Base-by-base conservation (phyloP, 2,797 vertebrate genomes). In the Micrastur ruficollis region DNA sequence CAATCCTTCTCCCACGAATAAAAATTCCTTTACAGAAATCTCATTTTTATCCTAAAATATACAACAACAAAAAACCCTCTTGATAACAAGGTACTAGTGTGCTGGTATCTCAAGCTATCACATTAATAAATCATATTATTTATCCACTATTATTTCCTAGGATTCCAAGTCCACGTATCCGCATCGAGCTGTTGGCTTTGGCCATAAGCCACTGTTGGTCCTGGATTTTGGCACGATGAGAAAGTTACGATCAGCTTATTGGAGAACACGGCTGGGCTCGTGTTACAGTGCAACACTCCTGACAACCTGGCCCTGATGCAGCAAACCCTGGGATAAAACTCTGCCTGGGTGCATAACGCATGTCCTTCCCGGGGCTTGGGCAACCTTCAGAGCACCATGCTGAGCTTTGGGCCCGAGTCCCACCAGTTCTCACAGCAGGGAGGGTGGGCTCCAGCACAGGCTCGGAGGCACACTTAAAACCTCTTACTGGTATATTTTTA, bases 341-440 rank as follows among this genome's bases (percentile, higher is more conserved):
- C 23, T 36, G 78, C 14, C 8, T 20, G 20, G 17, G 47, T 22
- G 25, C 29, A 32, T 5, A 29, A 55, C 29, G 20, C 0, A 0
- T 8, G 65, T 34, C 61, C 26, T 47, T 42, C 32, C 12, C 29
- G 1, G 32, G 32, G 29, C n/a, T 58, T 29, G 19, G 26, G 61
- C 81, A 74, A 21, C 5, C 23, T 34, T 34, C 70, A 38, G 62
- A 83, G n/a, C 15, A 59, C 34, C 56, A 15, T 0, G 1, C 40
- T 36, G 42, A 71, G 38, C 38, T 58, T 3, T 49, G 38, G 47
- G 27, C 21, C 29, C 4, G 12, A 31, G 5, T 23, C 31, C 22
- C 53, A 22, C 13, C 2, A 1, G 14, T 22, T 81, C 49, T 61
- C 11, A 0, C 3, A 7, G 47, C 1, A 58, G 31, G 36, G 50